Percentiles rank a stretch among this genome's conserved stretches.
These are phyloP conservation scores for Cheumatopsyche charites DNA, from an alignment of 1,140 invertebrate species.

Conservation along the genomic window DNA sequence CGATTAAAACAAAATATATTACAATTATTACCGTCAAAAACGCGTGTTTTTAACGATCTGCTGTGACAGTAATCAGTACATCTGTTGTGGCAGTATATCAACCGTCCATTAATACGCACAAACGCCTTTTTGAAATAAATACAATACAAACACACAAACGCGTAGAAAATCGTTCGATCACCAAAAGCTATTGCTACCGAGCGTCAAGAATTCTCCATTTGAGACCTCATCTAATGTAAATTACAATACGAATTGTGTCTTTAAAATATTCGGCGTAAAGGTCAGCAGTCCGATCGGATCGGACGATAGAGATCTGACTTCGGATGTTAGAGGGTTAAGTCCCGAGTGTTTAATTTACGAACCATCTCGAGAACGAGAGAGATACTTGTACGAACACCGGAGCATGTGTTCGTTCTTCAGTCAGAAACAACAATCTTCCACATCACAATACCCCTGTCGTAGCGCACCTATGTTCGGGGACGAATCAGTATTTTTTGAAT, in stretches of 20 bases:
- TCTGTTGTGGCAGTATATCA: constrained; percentile 18
- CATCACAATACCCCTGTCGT: constrained; percentile 37
- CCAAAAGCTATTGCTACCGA: constrained; percentile 3
- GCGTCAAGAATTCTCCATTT: too few relatives aligned
- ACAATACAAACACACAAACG: neutral
- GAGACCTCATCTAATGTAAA: neutral
- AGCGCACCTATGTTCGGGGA: constrained; percentile 39
- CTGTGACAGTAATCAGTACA: constrained; percentile 11
- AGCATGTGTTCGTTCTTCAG: constrained; percentile 26
- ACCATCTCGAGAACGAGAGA: too few relatives aligned
- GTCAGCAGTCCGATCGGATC: too few relatives aligned
- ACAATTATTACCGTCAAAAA: constrained; percentile 20
- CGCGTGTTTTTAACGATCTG: constrained; percentile 6
- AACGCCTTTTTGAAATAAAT: too few relatives aligned
- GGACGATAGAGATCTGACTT: too few relatives aligned
- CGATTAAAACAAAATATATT: constrained; percentile 8
- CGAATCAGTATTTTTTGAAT: constrained; percentile 17
- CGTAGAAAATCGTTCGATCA: neutral
- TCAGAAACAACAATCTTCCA: constrained; percentile 45
- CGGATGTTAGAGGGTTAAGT: too few relatives aligned
- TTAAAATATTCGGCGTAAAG: too few relatives aligned
- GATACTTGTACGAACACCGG: too few relatives aligned
- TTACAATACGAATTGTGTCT: neutral
- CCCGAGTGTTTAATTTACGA: too few relatives aligned
- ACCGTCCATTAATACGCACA: constrained; percentile 1